Conservation (phyloP, 2,797 vertebrate species). For the Ciconia nigra region DNA sequence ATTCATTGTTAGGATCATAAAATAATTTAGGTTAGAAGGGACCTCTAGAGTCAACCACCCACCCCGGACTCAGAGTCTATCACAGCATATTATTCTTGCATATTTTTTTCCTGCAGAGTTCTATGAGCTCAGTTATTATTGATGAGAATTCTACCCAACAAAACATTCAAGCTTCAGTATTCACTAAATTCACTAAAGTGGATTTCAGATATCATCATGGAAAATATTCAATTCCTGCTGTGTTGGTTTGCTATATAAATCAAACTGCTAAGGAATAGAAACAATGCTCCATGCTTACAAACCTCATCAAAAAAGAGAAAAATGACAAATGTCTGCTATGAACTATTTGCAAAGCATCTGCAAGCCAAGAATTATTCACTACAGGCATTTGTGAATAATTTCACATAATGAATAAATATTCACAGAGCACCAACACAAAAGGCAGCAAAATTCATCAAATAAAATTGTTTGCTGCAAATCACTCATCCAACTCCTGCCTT, state of each 20-base stretch:
- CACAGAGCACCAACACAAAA: not conserved
- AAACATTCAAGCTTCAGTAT: not conserved
- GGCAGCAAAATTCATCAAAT: slow-evolving; percentile 8
- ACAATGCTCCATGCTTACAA: not conserved
- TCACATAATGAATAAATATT: slow-evolving; percentile 18
- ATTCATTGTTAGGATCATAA: not conserved
- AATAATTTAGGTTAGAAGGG: not conserved
- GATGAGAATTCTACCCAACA: not conserved
- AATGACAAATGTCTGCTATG: not conserved
- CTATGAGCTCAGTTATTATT: not conserved
- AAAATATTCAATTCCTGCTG: slow-evolving; percentile 2
- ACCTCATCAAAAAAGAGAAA: not conserved
- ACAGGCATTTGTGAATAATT: slow-evolving; percentile 14
- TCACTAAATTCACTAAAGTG: not conserved
- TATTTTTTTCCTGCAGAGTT: not conserved
- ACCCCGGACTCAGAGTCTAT: rapidly evolving
- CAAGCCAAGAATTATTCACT: slow-evolving; percentile 16
- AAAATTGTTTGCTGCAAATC: slow-evolving; percentile 12
- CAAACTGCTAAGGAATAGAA: not conserved
- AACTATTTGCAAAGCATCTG: not conserved
- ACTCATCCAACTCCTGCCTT: not conserved
- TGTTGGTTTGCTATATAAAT: not conserved
- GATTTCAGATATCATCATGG: not conserved
- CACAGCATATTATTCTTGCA: not conserved
- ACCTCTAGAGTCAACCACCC: not conserved